phyloP scores from a whole-genome alignment of 2,888 invertebrate species.

The Euspilapteryx auroguttella region DNA sequence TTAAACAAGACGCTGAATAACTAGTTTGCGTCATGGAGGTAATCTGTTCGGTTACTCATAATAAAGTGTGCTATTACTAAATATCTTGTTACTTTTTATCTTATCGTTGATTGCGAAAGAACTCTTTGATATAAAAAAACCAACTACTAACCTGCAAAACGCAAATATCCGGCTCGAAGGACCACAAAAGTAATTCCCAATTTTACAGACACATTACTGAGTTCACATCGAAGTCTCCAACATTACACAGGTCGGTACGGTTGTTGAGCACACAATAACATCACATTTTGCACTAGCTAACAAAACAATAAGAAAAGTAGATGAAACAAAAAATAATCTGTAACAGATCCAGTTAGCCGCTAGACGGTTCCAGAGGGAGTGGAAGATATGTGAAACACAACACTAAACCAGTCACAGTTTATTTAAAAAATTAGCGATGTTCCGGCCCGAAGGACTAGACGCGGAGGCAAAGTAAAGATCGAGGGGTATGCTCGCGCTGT shows the following conservation, averaged over 20 bases:
- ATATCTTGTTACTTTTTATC: too few species aligned
- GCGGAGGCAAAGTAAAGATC: slow-evolving; percentile 11
- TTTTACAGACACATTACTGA: slow-evolving; percentile 43
- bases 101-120: neutral
- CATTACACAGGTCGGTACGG: slow-evolving; percentile 45
- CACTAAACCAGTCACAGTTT: slow-evolving; percentile 28
- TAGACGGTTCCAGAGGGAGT: slow-evolving; percentile 16
- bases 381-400: slow-evolving; percentile 13
- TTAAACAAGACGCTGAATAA: too few species aligned
- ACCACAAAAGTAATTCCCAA: slow-evolving; percentile 32
- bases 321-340: slow-evolving; percentile 15
- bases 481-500: slow-evolving; percentile 14
- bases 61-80: too few species aligned
- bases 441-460: slow-evolving; percentile 32
- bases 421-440: slow-evolving; percentile 21
- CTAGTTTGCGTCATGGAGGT: too few species aligned
- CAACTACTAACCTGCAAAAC: neutral
- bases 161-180: slow-evolving; percentile 15
- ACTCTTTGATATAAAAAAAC: too few species aligned
- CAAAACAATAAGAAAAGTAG: slow-evolving; percentile 23
- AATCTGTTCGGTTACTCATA: too few species aligned
- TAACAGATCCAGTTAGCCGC: slow-evolving; percentile 25
- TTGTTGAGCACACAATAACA: slow-evolving; percentile 46
- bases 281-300: slow-evolving; percentile 54
- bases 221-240: slow-evolving; percentile 37